phyloP scores from a whole-genome alignment of 2,113 vertebrate genomes.

The Pelvicachromis taeniatus region DNA sequence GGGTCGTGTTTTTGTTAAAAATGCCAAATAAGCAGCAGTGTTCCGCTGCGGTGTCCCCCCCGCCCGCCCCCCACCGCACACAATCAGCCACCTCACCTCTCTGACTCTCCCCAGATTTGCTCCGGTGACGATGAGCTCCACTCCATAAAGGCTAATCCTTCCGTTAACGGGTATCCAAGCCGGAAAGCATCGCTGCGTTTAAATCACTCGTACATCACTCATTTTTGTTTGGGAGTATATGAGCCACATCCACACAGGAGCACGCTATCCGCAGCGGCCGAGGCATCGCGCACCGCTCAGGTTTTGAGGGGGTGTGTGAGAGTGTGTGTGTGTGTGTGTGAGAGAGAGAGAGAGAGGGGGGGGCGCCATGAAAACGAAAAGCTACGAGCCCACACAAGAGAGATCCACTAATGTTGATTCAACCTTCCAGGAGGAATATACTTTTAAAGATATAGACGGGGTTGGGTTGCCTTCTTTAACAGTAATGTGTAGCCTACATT shows the following conservation, averaged over 20 bases:
- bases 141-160: slow-evolving; percentile 64
- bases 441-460: background rate
- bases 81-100: slow-evolving; percentile 58
- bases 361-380: background rate
- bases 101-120: slow-evolving; percentile 61
- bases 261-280: background rate
- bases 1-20: background rate
- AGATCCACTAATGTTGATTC: slow-evolving; percentile 27
- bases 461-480: background rate
- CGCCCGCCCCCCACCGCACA: background rate
- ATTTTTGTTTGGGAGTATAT: background rate
- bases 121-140: slow-evolving; percentile 63
- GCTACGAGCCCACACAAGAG: background rate
- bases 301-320: background rate
- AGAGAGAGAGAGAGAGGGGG: background rate
- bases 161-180: slow-evolving; percentile 45
- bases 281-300: background rate
- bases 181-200: slow-evolving; percentile 14
- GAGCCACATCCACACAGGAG: background rate
- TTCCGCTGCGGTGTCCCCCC: background rate
- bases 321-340: background rate
- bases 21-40: background rate
- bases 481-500: background rate
- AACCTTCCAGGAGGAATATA: background rate
- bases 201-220: slow-evolving; percentile 23